These are phyloP conservation scores for Dromius quadrimaculatus DNA, from an alignment of 2,888 invertebrate genomes.

Conservation along the genomic window DNA sequence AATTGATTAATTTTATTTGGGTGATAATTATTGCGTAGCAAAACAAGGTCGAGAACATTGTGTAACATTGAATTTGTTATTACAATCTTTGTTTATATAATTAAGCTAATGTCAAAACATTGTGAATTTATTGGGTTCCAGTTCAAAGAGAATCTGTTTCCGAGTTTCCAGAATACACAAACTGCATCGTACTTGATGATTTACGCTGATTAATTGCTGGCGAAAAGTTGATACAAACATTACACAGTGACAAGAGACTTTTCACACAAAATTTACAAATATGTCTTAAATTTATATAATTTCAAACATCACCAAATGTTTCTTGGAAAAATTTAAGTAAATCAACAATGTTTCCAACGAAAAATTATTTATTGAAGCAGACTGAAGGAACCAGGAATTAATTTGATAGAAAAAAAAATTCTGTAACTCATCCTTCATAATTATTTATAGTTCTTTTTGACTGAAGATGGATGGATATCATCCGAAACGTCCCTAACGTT, in stretches of 20 bases:
- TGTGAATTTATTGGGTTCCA: slow-evolving; percentile 26
- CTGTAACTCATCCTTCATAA: too few relatives aligned
- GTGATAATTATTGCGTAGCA: slow-evolving; percentile 24
- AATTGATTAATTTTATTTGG: slow-evolving; percentile 20
- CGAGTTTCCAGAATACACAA: slow-evolving; percentile 37
- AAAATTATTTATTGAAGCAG: too few relatives aligned
- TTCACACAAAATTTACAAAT: slow-evolving; percentile 2
- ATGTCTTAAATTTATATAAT: too few relatives aligned
- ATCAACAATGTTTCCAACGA: too few relatives aligned
- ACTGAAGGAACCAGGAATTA: too few relatives aligned
- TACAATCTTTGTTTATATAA: slow-evolving; percentile 40
- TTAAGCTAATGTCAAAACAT: slow-evolving; percentile 46
- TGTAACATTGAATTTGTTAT: slow-evolving; percentile 36
- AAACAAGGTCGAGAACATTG: slow-evolving; percentile 39
- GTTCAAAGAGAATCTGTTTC: slow-evolving; percentile 43
- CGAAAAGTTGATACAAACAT: slow-evolving; percentile 40
- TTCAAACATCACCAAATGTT: too few relatives aligned
- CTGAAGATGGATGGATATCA: too few relatives aligned
- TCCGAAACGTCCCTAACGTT: too few relatives aligned
- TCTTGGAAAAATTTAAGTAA: too few relatives aligned
- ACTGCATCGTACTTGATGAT: slow-evolving; percentile 13
- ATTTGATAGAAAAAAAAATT: too few relatives aligned
- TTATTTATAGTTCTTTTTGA: too few relatives aligned
- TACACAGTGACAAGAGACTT: not conserved
- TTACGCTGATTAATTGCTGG: slow-evolving; percentile 39